A percentile compares a stretch with the other conserved stretches of the same genome.
These are phyloP conservation scores for Tetragonisca angustula DNA, from an alignment of 2,888 invertebrate genomes.

Conservation along the genomic window DNA sequence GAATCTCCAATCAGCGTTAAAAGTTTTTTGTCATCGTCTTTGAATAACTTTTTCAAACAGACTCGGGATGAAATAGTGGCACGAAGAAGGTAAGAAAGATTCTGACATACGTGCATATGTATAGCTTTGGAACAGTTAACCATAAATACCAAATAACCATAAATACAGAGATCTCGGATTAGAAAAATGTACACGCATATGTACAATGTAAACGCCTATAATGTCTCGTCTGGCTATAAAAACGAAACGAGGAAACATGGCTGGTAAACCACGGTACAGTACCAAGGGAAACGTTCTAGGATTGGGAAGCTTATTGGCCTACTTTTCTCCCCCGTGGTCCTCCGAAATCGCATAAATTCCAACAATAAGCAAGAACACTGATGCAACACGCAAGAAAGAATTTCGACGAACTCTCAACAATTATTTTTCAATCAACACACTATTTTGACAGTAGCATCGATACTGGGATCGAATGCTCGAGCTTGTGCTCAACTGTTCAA, in stretches of 20 bases:
- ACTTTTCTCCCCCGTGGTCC: slow-evolving; percentile 17
- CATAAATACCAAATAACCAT: not conserved
- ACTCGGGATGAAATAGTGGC: not conserved
- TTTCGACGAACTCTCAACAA: not conserved
- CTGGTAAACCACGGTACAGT: not conserved
- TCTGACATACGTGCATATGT: not conserved
- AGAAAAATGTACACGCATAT: not conserved
- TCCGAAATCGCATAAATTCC: not conserved
- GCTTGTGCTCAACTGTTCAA: not conserved
- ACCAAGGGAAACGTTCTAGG: not conserved
- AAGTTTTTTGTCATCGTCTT: not conserved
- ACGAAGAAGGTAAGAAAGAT: not conserved
- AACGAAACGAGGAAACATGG: not conserved
- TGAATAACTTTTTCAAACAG: not conserved
- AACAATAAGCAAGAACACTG: not conserved
- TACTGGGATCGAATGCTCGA: not conserved
- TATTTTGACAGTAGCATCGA: not conserved
- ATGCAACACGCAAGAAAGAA: not conserved
- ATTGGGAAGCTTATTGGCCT: slow-evolving; percentile 17
- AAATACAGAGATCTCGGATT: not conserved
- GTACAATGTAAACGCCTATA: not conserved
- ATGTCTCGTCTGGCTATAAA: not conserved
- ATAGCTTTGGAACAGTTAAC: not conserved
- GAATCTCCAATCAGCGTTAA: not conserved
- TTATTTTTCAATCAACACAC: too few relatives aligned